Conservation (phyloP, 1,140 invertebrate genomes). For the Drosophila persimilis region DNA sequence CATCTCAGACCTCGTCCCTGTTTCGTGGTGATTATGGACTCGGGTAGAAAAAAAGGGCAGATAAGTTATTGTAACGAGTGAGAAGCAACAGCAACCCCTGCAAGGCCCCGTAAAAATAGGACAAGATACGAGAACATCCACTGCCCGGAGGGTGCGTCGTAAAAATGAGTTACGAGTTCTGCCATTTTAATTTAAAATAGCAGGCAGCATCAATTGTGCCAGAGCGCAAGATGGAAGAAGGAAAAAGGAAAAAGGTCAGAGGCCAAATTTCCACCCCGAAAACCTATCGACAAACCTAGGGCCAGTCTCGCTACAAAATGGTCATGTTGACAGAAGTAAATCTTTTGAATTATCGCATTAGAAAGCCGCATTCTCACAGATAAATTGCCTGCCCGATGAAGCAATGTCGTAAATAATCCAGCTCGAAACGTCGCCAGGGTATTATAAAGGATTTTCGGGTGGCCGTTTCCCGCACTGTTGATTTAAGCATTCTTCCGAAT, state of each 20-base stretch:
- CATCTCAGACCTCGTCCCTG: not conserved
- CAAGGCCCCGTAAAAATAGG: conserved; percentile 76
- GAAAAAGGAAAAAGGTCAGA: conserved; percentile 69
- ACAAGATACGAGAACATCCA: conserved; percentile 61
- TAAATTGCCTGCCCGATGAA: conserved; percentile 69
- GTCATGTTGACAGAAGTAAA: conserved; percentile 83
- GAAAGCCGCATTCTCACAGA: conserved; percentile 57
- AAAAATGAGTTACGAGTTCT: conserved; percentile 83
- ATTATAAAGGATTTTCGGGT: conserved; percentile 77
- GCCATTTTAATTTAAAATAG: conserved; percentile 83
- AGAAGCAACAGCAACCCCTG: conserved; percentile 46
- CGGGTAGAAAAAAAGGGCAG: conserved; percentile 70
- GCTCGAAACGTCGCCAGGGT: conserved; percentile 55
- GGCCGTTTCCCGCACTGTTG: conserved; percentile 52
- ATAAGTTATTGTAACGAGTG: conserved; percentile 76
- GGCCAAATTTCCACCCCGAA: conserved; percentile 73
- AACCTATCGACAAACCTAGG: not conserved
- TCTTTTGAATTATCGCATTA: conserved; percentile 83
- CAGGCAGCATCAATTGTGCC: conserved; percentile 62
- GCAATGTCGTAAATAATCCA: conserved; percentile 79
- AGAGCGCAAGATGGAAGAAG: conserved; percentile 51
- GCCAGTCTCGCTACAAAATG: conserved; percentile 59
- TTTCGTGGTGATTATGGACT: conserved; percentile 62
- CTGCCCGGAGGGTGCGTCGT: conserved; percentile 74
- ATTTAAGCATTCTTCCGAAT: conserved; percentile 44